phyloP scores from a whole-genome alignment of 1,140 invertebrate species.

The Drosophila seguyi region DNA sequence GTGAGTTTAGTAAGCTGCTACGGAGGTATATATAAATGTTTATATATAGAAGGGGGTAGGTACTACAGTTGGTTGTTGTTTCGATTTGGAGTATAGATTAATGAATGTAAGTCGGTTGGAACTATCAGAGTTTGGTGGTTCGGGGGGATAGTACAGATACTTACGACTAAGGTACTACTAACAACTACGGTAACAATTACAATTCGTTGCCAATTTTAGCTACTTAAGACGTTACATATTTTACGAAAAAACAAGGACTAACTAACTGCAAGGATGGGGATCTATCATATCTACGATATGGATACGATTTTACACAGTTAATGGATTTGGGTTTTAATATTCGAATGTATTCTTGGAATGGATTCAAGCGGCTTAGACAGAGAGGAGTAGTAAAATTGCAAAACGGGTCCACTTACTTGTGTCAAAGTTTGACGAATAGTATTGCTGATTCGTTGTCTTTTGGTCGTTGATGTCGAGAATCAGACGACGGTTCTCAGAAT shows the following conservation, averaged over 20 bases:
- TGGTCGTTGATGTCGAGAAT: conserved; percentile 89
- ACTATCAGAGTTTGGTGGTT: conserved; percentile 15
- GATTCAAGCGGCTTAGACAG: conserved; percentile 48
- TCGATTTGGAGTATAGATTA: conserved; percentile 40
- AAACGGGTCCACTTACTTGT: conserved; percentile 87
- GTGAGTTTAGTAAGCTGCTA: conserved; percentile 83
- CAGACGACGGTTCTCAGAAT: conserved; percentile 85
- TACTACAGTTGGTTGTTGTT: conserved; percentile 32
- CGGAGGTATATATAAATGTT: conserved; percentile 52
- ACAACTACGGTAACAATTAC: conserved; percentile 44
- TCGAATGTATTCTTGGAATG: conserved; percentile 28
- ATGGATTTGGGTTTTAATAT: conserved; percentile 29
- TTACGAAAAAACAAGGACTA: conserved; percentile 37
- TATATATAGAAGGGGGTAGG: conserved; percentile 24
- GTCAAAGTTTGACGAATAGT: conserved; percentile 89
- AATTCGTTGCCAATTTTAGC: conserved; percentile 34
- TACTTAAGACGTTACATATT: conserved; percentile 29
- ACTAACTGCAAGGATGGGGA: conserved; percentile 48
- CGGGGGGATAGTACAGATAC: conserved; percentile 28
- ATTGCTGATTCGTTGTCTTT: conserved; percentile 88
- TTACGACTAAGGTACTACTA: conserved; percentile 48
- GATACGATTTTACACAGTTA: conserved; percentile 34
- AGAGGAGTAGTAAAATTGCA: conserved; percentile 41
- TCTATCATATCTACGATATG: conserved; percentile 33
- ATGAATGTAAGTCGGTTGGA: conserved; percentile 41